These are phyloP conservation scores for Sapayoa aenigma DNA, from an alignment of 2,113 vertebrate species.

Conservation along the genomic window DNA sequence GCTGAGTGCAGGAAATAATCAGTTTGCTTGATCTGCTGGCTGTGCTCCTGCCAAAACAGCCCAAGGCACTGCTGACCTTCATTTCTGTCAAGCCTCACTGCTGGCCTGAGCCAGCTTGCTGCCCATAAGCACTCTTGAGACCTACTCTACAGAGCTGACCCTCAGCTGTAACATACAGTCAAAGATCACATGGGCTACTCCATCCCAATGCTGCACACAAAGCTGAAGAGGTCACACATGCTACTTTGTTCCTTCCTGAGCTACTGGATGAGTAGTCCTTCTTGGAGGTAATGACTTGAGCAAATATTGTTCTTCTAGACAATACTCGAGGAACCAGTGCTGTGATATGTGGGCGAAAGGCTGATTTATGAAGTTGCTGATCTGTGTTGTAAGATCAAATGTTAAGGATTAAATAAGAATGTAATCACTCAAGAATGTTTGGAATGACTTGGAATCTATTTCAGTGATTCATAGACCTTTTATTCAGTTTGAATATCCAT, in stretches of 20 bases:
- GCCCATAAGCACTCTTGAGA: neutral
- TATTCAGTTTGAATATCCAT: neutral
- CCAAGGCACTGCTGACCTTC: neutral
- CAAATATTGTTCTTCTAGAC: neutral
- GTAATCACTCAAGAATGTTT: neutral
- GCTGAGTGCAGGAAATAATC: neutral
- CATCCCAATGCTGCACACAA: rapidly evolving
- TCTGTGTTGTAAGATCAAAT: neutral
- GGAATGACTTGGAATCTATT: neutral
- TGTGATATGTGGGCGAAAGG: neutral
- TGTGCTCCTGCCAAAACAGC: neutral
- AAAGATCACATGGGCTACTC: neutral
- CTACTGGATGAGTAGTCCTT: neutral
- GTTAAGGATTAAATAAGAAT: neutral
- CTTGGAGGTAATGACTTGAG: neutral
- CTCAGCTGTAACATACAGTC: neutral
- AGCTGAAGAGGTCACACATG: rapidly evolving
- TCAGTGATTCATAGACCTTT: neutral
- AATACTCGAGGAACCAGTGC: neutral
- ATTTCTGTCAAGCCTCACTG: neutral
- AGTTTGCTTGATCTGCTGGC: neutral
- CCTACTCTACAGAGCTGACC: neutral
- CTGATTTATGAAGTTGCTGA: neutral
- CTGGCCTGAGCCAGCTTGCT: neutral
- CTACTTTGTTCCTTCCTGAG: neutral